Evolutionary conservation across 2,888 invertebrate genomes (phyloP).

Genomic region (Corbicula japonica): DNA sequence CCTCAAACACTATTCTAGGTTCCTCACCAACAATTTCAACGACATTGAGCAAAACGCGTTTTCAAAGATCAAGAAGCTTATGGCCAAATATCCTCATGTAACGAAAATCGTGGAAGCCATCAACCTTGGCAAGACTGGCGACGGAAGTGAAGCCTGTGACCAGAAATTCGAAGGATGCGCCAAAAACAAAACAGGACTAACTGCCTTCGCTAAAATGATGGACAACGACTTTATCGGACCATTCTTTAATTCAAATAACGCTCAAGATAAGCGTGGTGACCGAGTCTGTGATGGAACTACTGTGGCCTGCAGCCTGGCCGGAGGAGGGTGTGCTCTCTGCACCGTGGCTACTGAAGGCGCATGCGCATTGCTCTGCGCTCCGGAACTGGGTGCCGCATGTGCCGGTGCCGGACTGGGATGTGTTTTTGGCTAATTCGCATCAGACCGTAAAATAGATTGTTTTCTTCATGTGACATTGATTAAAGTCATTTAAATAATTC

Average conservation of each 20-base stretch:
- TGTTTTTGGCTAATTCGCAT: not conserved
- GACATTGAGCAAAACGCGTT: constrained; percentile 7
- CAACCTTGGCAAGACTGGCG: not conserved
- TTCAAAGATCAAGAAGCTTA: not conserved
- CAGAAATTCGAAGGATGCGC: not conserved
- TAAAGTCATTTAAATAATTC: too few species aligned
- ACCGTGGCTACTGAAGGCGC: constrained; percentile 5
- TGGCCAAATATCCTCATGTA: constrained; percentile 4
- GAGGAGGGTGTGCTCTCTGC: constrained; percentile 8
- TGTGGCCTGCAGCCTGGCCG: not conserved
- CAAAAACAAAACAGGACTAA: not conserved
- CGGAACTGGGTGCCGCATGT: constrained; percentile 9
- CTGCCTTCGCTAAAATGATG: constrained; percentile 3
- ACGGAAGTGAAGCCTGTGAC: not conserved
- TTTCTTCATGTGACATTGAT: too few species aligned
- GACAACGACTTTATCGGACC: not conserved
- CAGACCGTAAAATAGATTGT: too few species aligned
- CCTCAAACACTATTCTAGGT: constrained; percentile 8
- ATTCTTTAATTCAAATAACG: too few species aligned
- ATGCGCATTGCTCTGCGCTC: not conserved
- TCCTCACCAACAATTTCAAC: not conserved
- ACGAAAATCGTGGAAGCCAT: not conserved
- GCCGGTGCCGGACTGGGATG: constrained; percentile 3
- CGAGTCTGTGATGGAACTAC: not conserved
- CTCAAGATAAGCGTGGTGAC: constrained; percentile 2